Evolutionary conservation across 2,888 invertebrate species (phyloP), one percentile per base, ranked within the genome.

Genomic region (Pocota personata): DNA sequence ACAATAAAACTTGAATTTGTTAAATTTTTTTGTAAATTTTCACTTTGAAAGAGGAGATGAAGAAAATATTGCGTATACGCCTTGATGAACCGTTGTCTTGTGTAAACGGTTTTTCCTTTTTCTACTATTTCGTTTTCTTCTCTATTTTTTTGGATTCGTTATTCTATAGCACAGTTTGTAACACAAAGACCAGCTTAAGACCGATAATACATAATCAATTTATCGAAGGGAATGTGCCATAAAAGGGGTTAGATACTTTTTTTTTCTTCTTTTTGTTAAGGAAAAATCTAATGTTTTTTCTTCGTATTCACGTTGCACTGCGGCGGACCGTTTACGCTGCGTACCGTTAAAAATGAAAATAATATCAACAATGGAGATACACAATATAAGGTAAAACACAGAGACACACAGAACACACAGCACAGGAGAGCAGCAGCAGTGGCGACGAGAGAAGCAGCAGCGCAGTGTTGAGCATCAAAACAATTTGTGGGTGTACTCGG

Each of bases 401-500:
- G 43, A 78, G 52, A 62, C 32, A 78, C 62, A 77, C 58, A 78
- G 37, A 55, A 37, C 30, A 72, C 62, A 72, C 64, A 64, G 64
- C 57, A 84, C 73, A 71, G 71, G 71, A 86, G 77, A 86, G 82
- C 75, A 35, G 24, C 35, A 71, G 64, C 80, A 71, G 64, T 76
- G 66, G 71, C 69, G 40, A 82, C 76, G 37, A 77, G 72, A 76
- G 72, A 67, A 82, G 82, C 82, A 86, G 82, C 76, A 80, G 67
- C 82, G 72, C 67, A 80, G 72, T 72, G 66, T 80, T 86, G 60
- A 86, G 86, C 86, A 86, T 86, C 82, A 86, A 86, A 86, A 86
- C 86, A 86, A 86, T 86, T 86, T 82, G 86, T 86, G 86, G 86
- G 86, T 86, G 86, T 86, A 86, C 82, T 86, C 86, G 86, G 82